phyloP scores from a whole-genome alignment of 2,113 vertebrate species.

The Campylorhamphus procurvoides region DNA sequence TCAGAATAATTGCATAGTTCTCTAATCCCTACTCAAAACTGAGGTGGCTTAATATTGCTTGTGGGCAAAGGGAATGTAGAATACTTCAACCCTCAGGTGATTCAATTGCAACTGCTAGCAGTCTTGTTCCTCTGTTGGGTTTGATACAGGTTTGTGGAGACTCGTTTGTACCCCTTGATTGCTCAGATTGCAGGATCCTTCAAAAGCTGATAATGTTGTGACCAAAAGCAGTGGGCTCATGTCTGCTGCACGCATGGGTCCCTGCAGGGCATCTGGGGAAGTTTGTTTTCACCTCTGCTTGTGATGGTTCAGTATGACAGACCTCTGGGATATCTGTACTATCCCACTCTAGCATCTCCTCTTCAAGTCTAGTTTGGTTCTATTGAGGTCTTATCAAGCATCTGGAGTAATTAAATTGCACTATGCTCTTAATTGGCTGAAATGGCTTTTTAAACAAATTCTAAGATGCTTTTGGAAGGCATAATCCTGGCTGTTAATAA shows the following conservation, averaged over 20 bases:
- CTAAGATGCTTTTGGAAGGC: background rate
- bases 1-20: background rate
- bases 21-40: background rate
- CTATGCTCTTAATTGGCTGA: background rate
- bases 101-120: background rate
- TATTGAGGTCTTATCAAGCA: background rate
- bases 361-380: background rate
- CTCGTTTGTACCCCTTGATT: background rate
- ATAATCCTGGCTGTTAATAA: background rate
- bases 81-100: background rate
- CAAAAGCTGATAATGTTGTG: background rate
- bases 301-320: background rate
- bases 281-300: background rate
- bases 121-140: background rate
- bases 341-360: background rate
- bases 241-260: background rate
- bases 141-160: background rate
- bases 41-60: background rate
- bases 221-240: background rate
- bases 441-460: background rate
- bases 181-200: background rate
- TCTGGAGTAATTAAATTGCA: background rate
- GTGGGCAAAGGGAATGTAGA: background rate
- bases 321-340: rapidly evolving
- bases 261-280: background rate